Evolutionary conservation across 2,797 vertebrate genomes (phyloP).

Genomic region (Lerista edwardsae): DNA sequence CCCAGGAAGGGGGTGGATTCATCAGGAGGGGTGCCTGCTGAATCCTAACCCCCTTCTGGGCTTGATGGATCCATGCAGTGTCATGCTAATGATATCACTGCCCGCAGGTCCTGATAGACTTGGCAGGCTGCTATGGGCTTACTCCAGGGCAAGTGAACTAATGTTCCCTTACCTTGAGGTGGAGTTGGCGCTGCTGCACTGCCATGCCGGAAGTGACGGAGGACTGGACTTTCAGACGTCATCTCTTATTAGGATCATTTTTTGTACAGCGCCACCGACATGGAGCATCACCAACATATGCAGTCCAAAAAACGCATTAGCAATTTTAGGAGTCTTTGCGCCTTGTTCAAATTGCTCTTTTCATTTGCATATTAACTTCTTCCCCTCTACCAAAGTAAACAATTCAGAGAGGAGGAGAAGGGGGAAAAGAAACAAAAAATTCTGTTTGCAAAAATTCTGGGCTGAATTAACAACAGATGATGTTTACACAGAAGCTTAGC

Average conservation of each 20-base stretch:
- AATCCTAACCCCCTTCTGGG: no score
- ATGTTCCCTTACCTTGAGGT: no score
- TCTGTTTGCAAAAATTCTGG: conserved; percentile 44
- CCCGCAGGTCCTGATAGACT: no score
- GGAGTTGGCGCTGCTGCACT: no score
- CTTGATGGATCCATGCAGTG: no score
- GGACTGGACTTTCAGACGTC: no score
- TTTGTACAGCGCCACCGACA: conserved; percentile 31
- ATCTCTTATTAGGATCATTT: conserved; percentile 10
- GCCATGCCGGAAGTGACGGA: no score
- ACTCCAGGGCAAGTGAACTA: no score
- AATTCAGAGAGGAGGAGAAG: conserved; percentile 4
- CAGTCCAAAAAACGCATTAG: conserved; percentile 11
- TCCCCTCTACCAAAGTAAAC: conserved; percentile 44
- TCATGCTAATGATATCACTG: no score
- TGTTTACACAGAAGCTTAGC: conserved; percentile 50
- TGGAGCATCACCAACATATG: conserved; percentile 38
- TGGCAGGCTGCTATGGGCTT: no score
- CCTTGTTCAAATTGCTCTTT: conserved; percentile 32
- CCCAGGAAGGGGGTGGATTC: no score
- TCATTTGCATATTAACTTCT: conserved; percentile 54
- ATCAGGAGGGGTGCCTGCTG: no score
- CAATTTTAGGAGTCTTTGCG: neutral
- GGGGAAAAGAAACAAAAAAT: conserved; percentile 3
- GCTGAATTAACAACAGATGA: conserved; percentile 59